Base-by-base conservation (phyloP, 2,888 invertebrate genomes). In the Clunio marinus region DNA sequence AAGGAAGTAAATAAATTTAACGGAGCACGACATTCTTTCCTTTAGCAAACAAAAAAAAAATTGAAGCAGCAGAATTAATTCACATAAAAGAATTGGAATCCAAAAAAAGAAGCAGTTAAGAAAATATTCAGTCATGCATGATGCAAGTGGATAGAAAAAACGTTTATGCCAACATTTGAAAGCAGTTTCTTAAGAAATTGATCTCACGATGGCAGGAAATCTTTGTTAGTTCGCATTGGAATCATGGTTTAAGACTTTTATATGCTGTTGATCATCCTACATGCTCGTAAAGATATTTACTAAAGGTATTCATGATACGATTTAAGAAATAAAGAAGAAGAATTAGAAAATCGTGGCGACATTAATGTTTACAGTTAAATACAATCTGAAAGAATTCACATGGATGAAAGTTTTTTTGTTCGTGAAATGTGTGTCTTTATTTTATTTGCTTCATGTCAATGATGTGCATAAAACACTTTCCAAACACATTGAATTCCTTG, bases 141-240 rank as follows among this genome's bases (percentile, higher is more conserved):
- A 41, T n/a, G 41, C 41, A 41, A 41, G 41, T 41, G 41, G n/a
- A 41, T n/a, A 41, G 41, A 41, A 41, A 41, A n/a, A n/a, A n/a
- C n/a, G n/a, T n/a, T n/a, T n/a, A n/a, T n/a, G n/a, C n/a, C n/a
- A n/a, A n/a, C 15, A 10, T 41, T 41, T n/a, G 7, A 32, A 10
- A 5, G 32, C 32, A n/a, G n/a, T 15, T 41, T 41, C 41, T 41
- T n/a, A 15, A 41, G 41, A 41, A 41, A 41, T 41, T 15, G 41
- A 41, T 41, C 41, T 41, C 41, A 41, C 41, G 41, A 41, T 15
- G 41, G n/a, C 10, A n/a, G 41, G n/a, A 41, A 41, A 41, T 41
- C 41, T 41, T 32, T n/a, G n/a, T 32, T 32, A 32, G 10, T 5
- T 10, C 7, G 10, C 32, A 10, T 8, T 5, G 32, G 10, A 32